Base-by-base conservation (phyloP, 2,888 invertebrate genomes). In the Eilema griseolum region DNA sequence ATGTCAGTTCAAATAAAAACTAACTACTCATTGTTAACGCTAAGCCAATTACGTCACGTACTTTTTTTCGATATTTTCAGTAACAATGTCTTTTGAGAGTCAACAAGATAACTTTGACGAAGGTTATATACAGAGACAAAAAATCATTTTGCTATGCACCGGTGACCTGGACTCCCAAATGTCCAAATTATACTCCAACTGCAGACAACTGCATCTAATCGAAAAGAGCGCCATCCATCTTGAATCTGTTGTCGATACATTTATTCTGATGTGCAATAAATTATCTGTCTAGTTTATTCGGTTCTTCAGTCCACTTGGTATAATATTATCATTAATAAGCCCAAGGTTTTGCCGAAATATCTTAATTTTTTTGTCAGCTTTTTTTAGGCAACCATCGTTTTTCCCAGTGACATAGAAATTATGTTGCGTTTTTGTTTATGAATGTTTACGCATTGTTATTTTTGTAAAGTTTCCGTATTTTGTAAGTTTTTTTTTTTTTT, bases 201-300 rank as follows among this genome's bases (percentile, higher is more conserved):
- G 93, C 92, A 93, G 89, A 91, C 88, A 88, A 90, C 89, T 94
- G 93, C 93, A 93, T 90, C 86, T 88, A 85, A 88, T 87, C 81
- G 80, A 76, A 70, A 71, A 70, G 67, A 69, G 24, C 23, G n/a
- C 78, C 81, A 92, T 92, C 86, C 84, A 90, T 93, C 91, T 92
- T 85, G 76, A 73, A 73, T 70, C 70, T 73, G 74, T 76, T 57
- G 66, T 60, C 81, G 63, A 75, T 77, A 86, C 89, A 88, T 89
- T 86, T 88, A 87, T 87, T 87, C 88, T 78, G 81, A 85, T 87
- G 86, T 87, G 80, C 77, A 86, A 92, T 93, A 91, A 90, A 92
- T 92, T 75, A 87, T 79, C 86, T 88, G 91, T 88, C 87, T 86
- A 72, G 75, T 77, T 80, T 72, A 75, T 73, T 69, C 75, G 71